Conservation (phyloP, 1,140 invertebrate genomes). For the Saccostrea cuccullata region DNA sequence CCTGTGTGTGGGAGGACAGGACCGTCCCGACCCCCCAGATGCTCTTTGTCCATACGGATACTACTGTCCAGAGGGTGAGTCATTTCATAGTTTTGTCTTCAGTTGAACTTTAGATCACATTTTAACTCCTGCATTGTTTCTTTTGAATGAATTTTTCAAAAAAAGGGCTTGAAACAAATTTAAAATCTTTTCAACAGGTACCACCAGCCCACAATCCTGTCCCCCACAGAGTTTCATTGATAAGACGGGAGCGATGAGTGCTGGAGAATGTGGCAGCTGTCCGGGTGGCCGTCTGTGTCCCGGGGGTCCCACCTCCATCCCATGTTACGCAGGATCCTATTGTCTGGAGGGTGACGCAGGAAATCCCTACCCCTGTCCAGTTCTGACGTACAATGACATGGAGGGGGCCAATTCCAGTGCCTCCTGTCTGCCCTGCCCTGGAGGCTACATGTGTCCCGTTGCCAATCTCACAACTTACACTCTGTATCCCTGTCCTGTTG, state of each 20-base stretch:
- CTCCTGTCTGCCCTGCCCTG: constrained; percentile 71
- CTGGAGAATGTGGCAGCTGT: constrained; percentile 70
- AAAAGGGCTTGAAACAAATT: not conserved
- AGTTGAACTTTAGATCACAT: no score
- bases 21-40: constrained; percentile 65
- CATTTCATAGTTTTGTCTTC: not conserved
- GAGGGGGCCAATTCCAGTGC: constrained; percentile 66
- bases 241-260: constrained; percentile 69
- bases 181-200: constrained; percentile 55
- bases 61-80: constrained; percentile 72
- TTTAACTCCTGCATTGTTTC: no score
- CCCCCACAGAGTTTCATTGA: constrained; percentile 68
- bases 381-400: constrained; percentile 70
- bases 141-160: not conserved
- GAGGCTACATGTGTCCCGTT: constrained; percentile 72
- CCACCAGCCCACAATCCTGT: constrained; percentile 61
- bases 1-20: constrained; percentile 65
- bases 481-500: constrained; percentile 70
- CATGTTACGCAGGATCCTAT: constrained; percentile 72
- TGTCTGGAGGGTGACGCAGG: constrained; percentile 60
- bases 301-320: constrained; percentile 68
- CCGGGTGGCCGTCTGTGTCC: constrained; percentile 74
- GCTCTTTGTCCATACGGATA: constrained; percentile 74
- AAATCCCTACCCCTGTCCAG: constrained; percentile 64
- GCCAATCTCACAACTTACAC: constrained; percentile 71